Evolutionary conservation across 1,140 invertebrate species (phyloP), one percentile per base, ranked within the genome.

Genomic region (Pseudobourletiella spinata): DNA sequence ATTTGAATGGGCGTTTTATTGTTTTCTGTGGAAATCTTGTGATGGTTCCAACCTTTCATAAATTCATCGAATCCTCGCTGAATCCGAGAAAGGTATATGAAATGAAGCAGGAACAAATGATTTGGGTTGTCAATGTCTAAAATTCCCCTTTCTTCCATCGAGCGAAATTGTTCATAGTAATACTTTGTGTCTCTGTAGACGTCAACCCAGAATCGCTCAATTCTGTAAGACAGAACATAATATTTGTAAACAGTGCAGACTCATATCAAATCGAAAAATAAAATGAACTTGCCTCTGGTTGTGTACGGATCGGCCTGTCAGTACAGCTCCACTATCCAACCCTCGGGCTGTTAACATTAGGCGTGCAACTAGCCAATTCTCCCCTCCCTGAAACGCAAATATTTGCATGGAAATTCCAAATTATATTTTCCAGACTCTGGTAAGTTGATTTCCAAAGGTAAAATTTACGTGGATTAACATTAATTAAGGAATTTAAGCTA

Each of bases 171-270:
- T 1, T 18, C 4, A 6, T 59, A 48, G 26, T 20, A 59, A 32
- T 32, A 59, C 3, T 16, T 16, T 16, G 44, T 20, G 20, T 22
- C 22, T 11, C 44, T n/a, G 29, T 30, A 59, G 11, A 63, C 61
- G 25, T 63, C 61, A 16, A 29, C 20, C 61, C 61, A 63, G 20
- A 63, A 56, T 28, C 61, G 43, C 43, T 63, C 61, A 29, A 63
- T 63, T 51, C 61, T 63, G 25, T 3, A 59, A 32, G 15, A 3
- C n/a, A 28, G 11, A n/a, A 50, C 11, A 15, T 16, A 20, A 16
- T 14, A 25, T 8, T n/a, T 25, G 6, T 8, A 20, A 11, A 4
- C 18, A 29, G 29, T 29, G 3, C 2, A 26, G 25, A 6, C 18
- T 46, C 24, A 26, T 18, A 11, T n/a, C 14, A 4, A n/a, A 20